phyloP scores from a whole-genome alignment of 2,113 vertebrate species.

The Menura novaehollandiae region DNA sequence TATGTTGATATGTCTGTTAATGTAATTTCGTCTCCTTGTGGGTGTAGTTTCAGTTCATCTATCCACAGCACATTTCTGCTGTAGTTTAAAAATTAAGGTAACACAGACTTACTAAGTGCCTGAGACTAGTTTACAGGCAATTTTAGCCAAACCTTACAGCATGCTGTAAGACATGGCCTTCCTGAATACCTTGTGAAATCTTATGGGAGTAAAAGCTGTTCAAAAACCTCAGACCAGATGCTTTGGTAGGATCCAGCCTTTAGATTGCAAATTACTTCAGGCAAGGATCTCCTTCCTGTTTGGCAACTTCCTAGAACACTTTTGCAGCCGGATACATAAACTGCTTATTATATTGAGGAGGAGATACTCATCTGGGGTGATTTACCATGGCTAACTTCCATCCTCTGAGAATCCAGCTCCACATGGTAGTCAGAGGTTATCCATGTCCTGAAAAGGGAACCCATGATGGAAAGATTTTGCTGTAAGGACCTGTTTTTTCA shows the following conservation, averaged over 20 bases:
- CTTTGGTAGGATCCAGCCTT: conserved; percentile 16
- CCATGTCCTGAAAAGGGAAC: background rate
- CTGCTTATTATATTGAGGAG: background rate
- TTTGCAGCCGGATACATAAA: conserved; percentile 34
- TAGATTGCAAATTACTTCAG: conserved; percentile 36
- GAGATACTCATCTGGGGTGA: background rate
- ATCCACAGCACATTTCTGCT: background rate
- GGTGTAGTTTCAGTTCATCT: background rate
- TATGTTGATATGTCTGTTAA: background rate
- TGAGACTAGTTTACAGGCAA: background rate
- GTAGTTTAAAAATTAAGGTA: background rate
- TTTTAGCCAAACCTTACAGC: conserved; percentile 11
- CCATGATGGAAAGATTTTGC: background rate
- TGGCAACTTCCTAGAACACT: conserved; percentile 32
- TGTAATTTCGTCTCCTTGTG: background rate
- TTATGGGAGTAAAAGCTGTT: conserved; percentile 13
- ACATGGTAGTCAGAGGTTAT: background rate
- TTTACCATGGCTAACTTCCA: background rate
- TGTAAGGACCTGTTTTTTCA: background rate
- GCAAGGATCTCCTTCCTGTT: conserved; percentile 44
- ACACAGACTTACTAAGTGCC: background rate
- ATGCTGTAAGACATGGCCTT: background rate
- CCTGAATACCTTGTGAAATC: conserved; percentile 20
- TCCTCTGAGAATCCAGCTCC: background rate
- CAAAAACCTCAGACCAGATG: conserved; percentile 46